Conservation (phyloP, 2,888 invertebrate genomes). For the Sphinx pinastri region DNA sequence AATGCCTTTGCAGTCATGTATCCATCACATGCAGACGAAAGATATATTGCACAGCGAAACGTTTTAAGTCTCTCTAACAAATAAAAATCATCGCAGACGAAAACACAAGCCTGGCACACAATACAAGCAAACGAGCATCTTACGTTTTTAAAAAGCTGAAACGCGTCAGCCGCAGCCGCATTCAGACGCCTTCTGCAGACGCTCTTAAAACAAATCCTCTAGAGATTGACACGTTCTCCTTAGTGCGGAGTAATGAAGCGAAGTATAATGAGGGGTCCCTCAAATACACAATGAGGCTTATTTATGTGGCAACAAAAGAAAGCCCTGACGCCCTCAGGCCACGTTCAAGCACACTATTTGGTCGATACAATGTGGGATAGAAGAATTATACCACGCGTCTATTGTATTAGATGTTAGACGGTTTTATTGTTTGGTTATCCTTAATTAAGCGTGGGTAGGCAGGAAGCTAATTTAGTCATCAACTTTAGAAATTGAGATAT, state of each 20-base stretch:
- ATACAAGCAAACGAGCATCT: conserved; percentile 23
- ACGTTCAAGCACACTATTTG: conserved; percentile 15
- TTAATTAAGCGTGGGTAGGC: not conserved
- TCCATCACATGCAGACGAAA: not conserved
- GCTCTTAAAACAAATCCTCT: conserved; percentile 27
- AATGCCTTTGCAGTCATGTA: no score
- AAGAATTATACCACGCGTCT: conserved; percentile 20
- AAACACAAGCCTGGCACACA: conserved; percentile 11
- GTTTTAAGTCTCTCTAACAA: not conserved
- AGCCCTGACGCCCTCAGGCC: conserved; percentile 38
- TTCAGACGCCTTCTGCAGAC: conserved; percentile 11
- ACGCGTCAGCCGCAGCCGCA: conserved; percentile 9
- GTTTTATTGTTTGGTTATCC: not conserved
- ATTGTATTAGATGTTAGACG: conserved; percentile 12
- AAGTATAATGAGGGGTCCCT: conserved; percentile 59
- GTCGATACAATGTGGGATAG: conserved; percentile 22
- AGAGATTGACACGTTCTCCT: conserved; percentile 58
- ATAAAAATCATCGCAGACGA: not conserved
- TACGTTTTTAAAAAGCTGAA: conserved; percentile 34
- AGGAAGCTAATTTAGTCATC: no score
- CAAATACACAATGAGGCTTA: conserved; percentile 61
- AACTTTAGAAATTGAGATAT: no score
- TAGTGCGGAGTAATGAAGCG: conserved; percentile 49
- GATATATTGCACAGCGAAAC: not conserved
- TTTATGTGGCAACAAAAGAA: conserved; percentile 43